phyloP scores from a whole-genome alignment of 2,113 vertebrate genomes.

The Lanius ludovicianus region DNA sequence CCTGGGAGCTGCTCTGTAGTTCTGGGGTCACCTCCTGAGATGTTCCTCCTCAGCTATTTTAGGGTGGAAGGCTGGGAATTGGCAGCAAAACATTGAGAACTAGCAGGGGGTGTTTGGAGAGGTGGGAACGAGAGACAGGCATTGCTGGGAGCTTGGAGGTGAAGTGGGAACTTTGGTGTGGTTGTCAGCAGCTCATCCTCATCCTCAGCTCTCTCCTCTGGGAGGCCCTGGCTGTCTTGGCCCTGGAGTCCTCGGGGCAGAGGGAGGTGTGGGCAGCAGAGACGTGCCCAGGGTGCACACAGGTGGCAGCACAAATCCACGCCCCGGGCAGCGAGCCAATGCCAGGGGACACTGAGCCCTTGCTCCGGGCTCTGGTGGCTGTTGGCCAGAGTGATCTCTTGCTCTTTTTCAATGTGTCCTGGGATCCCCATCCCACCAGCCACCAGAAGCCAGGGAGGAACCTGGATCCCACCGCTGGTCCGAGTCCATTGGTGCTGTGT shows the following conservation, averaged over 20 bases:
- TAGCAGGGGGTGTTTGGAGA: too few species aligned
- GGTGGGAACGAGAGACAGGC: not conserved
- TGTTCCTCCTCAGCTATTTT: not conserved
- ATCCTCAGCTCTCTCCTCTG: not conserved
- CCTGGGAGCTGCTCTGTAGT: not conserved
- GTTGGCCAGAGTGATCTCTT: not conserved
- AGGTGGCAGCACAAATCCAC: rapidly evolving
- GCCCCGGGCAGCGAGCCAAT: rapidly evolving
- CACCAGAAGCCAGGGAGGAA: not conserved
- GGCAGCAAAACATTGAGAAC: not conserved
- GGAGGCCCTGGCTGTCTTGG: not conserved
- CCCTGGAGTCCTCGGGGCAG: not conserved
- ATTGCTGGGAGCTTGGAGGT: rapidly evolving
- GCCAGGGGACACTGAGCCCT: not conserved
- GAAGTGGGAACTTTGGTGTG: rapidly evolving
- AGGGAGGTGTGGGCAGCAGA: not conserved
- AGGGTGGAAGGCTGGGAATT: not conserved
- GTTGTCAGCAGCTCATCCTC: not conserved
- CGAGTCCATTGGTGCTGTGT: rapidly evolving
- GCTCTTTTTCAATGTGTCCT: rapidly evolving
- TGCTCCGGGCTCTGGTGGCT: not conserved
- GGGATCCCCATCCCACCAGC: not conserved
- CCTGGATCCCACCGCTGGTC: not conserved
- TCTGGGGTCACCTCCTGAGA: not conserved
- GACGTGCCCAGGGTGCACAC: rapidly evolving